Base-by-base conservation (phyloP, 2,888 invertebrate genomes). In the Drosophila birchii region DNA sequence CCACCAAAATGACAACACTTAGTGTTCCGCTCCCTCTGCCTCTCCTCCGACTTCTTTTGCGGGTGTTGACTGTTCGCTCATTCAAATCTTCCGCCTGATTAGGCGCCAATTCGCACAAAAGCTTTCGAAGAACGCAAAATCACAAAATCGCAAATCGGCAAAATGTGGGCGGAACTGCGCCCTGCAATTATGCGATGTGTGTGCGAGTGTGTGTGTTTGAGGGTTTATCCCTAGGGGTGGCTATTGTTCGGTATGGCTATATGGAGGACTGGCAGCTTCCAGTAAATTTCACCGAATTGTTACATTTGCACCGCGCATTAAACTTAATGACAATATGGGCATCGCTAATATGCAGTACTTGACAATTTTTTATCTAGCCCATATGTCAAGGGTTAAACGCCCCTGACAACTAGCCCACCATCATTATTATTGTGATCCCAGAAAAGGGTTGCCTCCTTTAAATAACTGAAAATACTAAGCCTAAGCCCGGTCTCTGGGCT, bases 31-130 rank as follows among this genome's bases (percentile, higher is more conserved):
- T n/a, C 29, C 20, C 53, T 43, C 18, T 5, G 18, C 26, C 47
- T 38, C 47, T 38, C 16, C 23, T 6, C 12, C 6, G 44, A 44
- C 39, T n/a, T 16, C 32, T 61, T 49, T 49, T 79, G 79, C 72
- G 76, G 78, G 79, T 77, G 78, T 78, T 73, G 75, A 51, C 77
- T 51, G 68, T 71, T 64, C 74, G 78, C 69, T 78, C 80, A 86
- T 89, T 88, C 87, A 89, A 88, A 89, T 89, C 88, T 88, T 88
- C 87, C 89, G 75, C 86, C 80, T 88, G 88, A 88, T 89, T 88
- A 87, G 89, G 79, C 80, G 80, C 86, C 87, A 86, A 88, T 88
- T 84, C 79, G 88, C 79, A 86, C 79, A 83, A 75, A 75, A 73
- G 68, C 68, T 68, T 57, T 67, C 39, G 53, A 47, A 51, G 51